phyloP scores from a whole-genome alignment of 2,113 vertebrate genomes.

The Clarias magur region DNA sequence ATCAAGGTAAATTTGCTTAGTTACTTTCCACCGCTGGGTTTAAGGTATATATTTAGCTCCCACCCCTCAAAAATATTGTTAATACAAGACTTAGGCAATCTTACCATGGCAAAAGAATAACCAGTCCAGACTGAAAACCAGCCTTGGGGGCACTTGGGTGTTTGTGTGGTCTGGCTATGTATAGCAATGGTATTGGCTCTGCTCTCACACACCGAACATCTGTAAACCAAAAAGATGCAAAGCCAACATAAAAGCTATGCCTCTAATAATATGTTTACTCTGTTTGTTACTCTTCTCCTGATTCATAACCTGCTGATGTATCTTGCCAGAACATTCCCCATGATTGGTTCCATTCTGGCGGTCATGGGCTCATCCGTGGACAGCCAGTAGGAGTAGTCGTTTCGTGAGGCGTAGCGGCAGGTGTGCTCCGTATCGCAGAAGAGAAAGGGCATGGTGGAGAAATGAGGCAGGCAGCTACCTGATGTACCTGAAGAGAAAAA shows the following conservation, averaged over 20 bases:
- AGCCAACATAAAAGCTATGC: neutral
- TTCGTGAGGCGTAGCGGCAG: conserved; percentile 88
- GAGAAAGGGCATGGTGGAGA: conserved; percentile 91
- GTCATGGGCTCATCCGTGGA: conserved; percentile 76
- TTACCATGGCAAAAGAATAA: conserved; percentile 93
- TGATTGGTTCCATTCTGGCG: conserved; percentile 71
- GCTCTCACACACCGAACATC: conserved; percentile 87
- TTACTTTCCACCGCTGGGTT: no score
- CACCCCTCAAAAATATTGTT: neutral
- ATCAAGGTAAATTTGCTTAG: no score
- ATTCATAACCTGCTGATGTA: conserved; percentile 85
- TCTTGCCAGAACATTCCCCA: conserved; percentile 69
- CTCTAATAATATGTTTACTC: neutral
- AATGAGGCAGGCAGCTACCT: conserved; percentile 86
- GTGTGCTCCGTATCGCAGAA: conserved; percentile 80
- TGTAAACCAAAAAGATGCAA: conserved; percentile 52
- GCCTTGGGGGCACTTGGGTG: conserved; percentile 78
- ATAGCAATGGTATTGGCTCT: conserved; percentile 80
- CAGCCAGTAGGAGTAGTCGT: conserved; percentile 95
- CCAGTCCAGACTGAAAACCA: conserved; percentile 88
- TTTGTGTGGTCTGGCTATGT: conserved; percentile 83
- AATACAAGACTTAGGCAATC: conserved; percentile 35
- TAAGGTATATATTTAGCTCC: no score
- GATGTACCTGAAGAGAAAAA: conserved; percentile 73
- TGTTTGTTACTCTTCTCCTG: neutral